Conservation (phyloP, 30 jellyfish, hydroid and myxozoan species). For the Chrysaora quinquecirrha region DNA sequence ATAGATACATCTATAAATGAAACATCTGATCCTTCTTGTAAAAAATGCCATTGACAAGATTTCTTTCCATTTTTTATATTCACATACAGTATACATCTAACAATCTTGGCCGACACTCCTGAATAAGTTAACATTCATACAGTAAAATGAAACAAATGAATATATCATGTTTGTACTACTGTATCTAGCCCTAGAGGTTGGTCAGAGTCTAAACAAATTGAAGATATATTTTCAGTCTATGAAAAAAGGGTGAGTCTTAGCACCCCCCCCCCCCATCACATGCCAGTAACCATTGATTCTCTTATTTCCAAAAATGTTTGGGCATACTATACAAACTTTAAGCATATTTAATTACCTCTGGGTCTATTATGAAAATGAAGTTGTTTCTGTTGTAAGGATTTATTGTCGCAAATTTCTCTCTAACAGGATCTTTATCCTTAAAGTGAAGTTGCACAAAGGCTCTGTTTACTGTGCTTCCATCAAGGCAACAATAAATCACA, state of each 20-base stretch:
- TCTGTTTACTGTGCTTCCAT: constrained; percentile 23
- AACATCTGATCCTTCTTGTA: constrained; percentile 1
- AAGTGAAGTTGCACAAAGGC: constrained; percentile 15
- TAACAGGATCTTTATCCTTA: constrained; percentile 4
- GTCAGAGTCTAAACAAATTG: not conserved
- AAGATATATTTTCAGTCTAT: not conserved
- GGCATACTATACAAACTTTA: not conserved
- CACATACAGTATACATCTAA: not conserved
- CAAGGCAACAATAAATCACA: constrained; percentile 16
- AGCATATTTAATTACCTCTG: not conserved
- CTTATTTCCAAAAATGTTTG: not conserved
- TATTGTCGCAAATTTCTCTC: constrained; percentile 1
- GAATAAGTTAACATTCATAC: not conserved
- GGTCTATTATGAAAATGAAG: not conserved
- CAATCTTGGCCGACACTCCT: constrained; percentile 6
- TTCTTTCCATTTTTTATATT: not conserved
- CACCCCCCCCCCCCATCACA: constrained; percentile 5
- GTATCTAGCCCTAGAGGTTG: constrained; percentile 5
- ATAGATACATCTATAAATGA: not conserved
- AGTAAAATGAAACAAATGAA: not conserved
- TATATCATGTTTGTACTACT: not conserved
- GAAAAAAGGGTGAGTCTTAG: constrained; percentile 2
- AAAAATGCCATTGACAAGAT: not conserved
- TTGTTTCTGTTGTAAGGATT: not conserved
- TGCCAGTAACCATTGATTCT: constrained; percentile 2